These are phyloP conservation scores for Nymphalis polychloros DNA, from an alignment of 2,888 invertebrate genomes.

Conservation along the genomic window DNA sequence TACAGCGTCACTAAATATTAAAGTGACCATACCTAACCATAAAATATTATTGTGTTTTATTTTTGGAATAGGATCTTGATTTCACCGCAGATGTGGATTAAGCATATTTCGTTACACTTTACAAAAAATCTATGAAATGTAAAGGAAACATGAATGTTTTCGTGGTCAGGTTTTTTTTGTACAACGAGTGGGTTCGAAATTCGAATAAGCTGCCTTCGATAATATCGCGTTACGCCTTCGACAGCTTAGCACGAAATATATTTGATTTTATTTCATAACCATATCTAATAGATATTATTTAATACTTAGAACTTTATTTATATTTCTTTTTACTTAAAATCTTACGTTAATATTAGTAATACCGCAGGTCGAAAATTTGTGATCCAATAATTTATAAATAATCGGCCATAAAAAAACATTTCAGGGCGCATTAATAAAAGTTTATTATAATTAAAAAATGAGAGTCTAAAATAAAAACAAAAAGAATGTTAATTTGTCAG, in stretches of 20 bases:
- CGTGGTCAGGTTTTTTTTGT: conserved; percentile 50
- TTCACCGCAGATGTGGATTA: conserved; percentile 60
- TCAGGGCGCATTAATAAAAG: conserved; percentile 9
- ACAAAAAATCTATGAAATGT: conserved; percentile 51
- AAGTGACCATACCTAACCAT: too few relatives aligned
- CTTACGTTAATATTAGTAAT: neutral
- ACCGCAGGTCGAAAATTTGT: conserved; percentile 10
- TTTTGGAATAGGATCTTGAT: conserved; percentile 45
- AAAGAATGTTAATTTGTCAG: conserved; percentile 16
- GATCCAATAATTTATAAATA: conserved; percentile 19
- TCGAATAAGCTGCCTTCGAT: conserved; percentile 49
- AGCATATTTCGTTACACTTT: conserved; percentile 56
- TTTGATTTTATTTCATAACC: conserved; percentile 1
- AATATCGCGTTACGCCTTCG: conserved; percentile 58
- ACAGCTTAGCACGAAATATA: conserved; percentile 15
- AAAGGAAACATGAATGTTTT: conserved; percentile 52
- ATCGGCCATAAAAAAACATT: conserved; percentile 1
- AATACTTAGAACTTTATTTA: neutral
- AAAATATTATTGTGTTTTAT: neutral
- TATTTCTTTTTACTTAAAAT: neutral
- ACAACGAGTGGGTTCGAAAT: conserved; percentile 56
- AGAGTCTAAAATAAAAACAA: conserved; percentile 1
- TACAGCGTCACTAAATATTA: neutral
- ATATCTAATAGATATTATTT: conserved; percentile 2
- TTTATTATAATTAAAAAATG: conserved; percentile 19